Base-by-base conservation (phyloP, 2,113 vertebrate species). In the Saguinus imperator region DNA sequence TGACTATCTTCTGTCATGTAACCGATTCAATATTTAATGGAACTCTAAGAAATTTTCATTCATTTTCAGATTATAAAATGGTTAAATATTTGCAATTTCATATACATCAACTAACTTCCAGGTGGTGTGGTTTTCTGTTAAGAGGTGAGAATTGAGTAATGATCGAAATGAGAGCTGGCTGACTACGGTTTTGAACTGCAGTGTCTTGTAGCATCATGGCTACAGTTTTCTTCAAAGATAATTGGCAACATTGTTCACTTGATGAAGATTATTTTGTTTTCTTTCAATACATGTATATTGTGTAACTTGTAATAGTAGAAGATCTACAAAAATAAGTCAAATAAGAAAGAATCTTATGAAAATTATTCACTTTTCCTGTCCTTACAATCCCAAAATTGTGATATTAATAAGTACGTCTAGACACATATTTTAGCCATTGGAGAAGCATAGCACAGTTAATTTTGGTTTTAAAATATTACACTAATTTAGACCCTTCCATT, bases 381-480 rank as follows among this genome's bases (percentile, higher is more conserved):
- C 37, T 79, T 92, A 84, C 9, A 95, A n/a, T 52, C 6, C 8
- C 21, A 76, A 89, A 82, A 5, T 55, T 83, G n/a, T 83, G 13
- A 43, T 90, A 48, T 50, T 23, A 43, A 37, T 64, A 45, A 45
- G 6, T n/a, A 52, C 61, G 11, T 45, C 52, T 48, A 68, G 35
- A 84, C 25, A 95, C 1, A 94, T 96, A 25, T 87, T 84, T 89
- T 25, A 37, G 25, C 3, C 13, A 32, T 48, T 96, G 29, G 0
- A 90, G 12, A 68, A 75, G 2, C 5, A 37, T 52, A 43, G 58
- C 1, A n/a, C 77, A 86, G 75, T 87, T 94, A 52, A 77, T 75
- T 92, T 80, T 87, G 2, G 11, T 61, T 95, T 86, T 68, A 93
- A 93, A 85, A 81, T 83, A 58, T 81, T 84, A 76, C 2, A 86